Base-by-base conservation (phyloP, 64 coral and sea anemone species). In the Stichodactyla helianthus region DNA sequence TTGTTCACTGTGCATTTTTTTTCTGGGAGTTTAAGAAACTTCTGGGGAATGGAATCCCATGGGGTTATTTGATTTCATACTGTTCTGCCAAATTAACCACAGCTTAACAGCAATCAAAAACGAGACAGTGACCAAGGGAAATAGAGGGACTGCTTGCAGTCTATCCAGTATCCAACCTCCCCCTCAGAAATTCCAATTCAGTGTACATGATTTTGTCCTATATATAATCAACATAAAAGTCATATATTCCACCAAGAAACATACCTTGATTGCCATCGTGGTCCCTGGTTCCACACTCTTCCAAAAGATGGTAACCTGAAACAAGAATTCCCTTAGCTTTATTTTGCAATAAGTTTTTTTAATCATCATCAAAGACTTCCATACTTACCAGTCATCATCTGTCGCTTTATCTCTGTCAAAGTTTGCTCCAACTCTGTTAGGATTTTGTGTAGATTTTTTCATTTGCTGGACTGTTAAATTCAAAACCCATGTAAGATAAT, bases 201-300 rank as follows among this genome's bases (percentile, higher is more conserved):
- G 4, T 44, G 20, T 65, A 65, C 5, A 65, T 65, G 20, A 65
- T 11, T 62, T 62, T 62, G 59, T 62, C 14, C n/a, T n/a, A n/a
- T n/a, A 62, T 62, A 44, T 44, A 44, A 44, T 3, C 35, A 44
- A 44, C 35, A 44, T 44, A 44, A 44, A 44, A 44, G 59, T 62
- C 1, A 4, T 58, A 58, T 58, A 11, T 2, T 26, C 6, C 22
- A 11, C n/a, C 7, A 23, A 20, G 10, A 27, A 10, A 81, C 9
- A 77, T 93, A 97, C 94, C 94, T 87, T 85, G 94, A 97, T 52
- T 97, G 94, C 94, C 94, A 97, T 77, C 94, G 79, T 19, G 94
- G 94, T 50, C 94, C 94, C 44, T 89, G 88, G 59, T 97, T 97
- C 94, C 94, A 97, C 10, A 97, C 91, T 62, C 91, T 83, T 53